Percentiles rank a stretch among this genome's conserved stretches.
phyloP scores from a whole-genome alignment of 2,797 vertebrate species.

The Notamacropus eugenii region DNA sequence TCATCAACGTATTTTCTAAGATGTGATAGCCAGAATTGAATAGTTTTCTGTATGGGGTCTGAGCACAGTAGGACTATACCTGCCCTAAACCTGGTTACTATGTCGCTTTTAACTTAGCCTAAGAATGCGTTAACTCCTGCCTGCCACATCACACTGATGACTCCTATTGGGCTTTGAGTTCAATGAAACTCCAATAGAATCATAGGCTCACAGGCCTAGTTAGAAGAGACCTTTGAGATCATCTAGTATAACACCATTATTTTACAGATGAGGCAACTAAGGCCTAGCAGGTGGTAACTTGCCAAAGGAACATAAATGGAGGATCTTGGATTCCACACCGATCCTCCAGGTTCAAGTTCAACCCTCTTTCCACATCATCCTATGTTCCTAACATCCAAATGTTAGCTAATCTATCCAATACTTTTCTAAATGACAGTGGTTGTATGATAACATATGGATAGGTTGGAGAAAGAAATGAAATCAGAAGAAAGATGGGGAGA shows the following conservation, averaged over 20 bases:
- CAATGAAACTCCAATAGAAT: neutral
- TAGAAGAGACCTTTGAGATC: neutral
- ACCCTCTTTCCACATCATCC: neutral
- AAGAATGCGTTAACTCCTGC: neutral
- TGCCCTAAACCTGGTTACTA: neutral
- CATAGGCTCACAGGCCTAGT: neutral
- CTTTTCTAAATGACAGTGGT: neutral
- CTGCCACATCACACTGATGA: neutral
- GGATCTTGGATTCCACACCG: neutral
- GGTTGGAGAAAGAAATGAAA: neutral
- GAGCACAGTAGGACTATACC: neutral
- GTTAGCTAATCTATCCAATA: neutral
- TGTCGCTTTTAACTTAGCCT: neutral
- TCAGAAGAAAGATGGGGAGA: neutral
- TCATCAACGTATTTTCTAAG: neutral
- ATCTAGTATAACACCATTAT: neutral
- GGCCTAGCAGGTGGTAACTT: neutral
- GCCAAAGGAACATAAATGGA: neutral
- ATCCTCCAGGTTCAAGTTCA: neutral
- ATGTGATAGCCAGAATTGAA: neutral
- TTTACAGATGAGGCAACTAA: neutral
- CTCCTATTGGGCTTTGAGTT: neutral
- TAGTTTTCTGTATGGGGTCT: neutral
- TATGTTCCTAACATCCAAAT: neutral
- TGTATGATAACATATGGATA: neutral